A percentile compares a stretch with the other conserved stretches of the same genome.
Evolutionary conservation across 2,888 invertebrate species (phyloP).

Genomic region (Gordius sp.): DNA sequence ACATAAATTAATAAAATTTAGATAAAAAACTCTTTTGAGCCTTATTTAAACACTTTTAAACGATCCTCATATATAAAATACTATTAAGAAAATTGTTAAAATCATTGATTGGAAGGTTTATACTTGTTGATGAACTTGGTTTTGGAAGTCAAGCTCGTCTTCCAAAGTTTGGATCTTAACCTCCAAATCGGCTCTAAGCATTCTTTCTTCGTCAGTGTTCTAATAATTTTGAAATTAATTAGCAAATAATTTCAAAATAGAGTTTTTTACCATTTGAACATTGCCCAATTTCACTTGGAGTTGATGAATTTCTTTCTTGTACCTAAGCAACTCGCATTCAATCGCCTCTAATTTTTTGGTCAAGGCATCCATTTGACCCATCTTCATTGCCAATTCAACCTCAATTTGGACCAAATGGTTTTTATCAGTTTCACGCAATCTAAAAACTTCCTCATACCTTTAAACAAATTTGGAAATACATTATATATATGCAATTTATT

Average conservation of each 20-base stretch:
- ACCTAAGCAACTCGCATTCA: conserved; percentile 5
- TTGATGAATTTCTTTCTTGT: conserved; percentile 14
- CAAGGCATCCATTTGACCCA: conserved; percentile 12
- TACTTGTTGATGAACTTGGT: conserved; percentile 14
- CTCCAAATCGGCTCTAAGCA: conserved; percentile 16
- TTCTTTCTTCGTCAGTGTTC: conserved; percentile 17
- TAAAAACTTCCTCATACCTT: conserved; percentile 12
- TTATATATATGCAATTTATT: too few relatives aligned
- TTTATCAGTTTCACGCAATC: conserved; percentile 3
- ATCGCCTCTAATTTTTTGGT: conserved; percentile 14
- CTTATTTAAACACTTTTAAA: neutral
- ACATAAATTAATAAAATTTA: neutral
- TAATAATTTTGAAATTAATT: neutral
- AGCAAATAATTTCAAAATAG: neutral
- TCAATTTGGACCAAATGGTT: conserved; percentile 6
- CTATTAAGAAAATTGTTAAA: neutral
- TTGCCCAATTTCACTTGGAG: conserved; percentile 13
- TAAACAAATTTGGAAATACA: neutral
- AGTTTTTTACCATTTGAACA: conserved; percentile 15
- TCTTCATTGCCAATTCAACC: conserved; percentile 5
- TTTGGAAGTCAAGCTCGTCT: conserved; percentile 16
- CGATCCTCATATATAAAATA: neutral
- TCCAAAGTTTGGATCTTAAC: conserved; percentile 17
- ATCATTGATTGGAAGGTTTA: too few relatives aligned
- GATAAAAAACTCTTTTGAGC: neutral